Base-by-base conservation (phyloP, 2,797 vertebrate species). In the Sebastiscus albofasciatus region DNA sequence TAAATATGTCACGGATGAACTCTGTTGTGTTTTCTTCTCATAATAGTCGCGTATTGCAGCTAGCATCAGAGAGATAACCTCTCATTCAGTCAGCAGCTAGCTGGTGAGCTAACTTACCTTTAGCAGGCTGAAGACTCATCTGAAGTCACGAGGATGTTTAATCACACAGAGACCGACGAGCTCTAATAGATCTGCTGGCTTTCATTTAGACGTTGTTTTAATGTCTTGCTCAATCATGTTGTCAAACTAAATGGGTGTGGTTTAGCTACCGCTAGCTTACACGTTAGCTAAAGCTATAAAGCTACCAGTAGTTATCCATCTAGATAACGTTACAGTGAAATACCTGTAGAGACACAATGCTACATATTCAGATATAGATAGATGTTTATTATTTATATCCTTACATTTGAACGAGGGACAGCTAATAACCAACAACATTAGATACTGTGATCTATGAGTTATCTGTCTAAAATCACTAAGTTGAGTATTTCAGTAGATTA, bases 181-280 rank as follows among this genome's bases (percentile, higher is more conserved):
- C 13, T 36, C 2, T 59, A 5, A 42, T n/a, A 54, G 1, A 20
- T 70, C 0, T 0, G 8, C 13, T 1, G 22, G 1, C 2, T 3
- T 3, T 73, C 1, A 4, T 24, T 33, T 27, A 9, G 8, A 52
- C 3, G 52, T 18, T 69, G 2, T 13, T 2, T 39, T 20, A 26
- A 4, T 10, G 13, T 54, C 7, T 33, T 24, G 6, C 11, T 22
- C 36, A 13, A 7, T 20, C 5, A 10, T 33, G 20, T n/a, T 80
- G 36, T 77, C 55, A 80, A 66, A 46, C n/a, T 27, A 2, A 39
- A 54, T 55, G 88, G 87, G 89, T 87, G 88, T 81, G 87, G 76
- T 82, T 79, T 14, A 26, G 34, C 54, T 34, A 56, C 52, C 1
- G 77, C 34, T 71, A 68, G 27, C 13, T 64, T 36, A 22, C 4